Evolutionary conservation across 1,140 invertebrate species (phyloP), one percentile per base, ranked within the genome.

Genomic region (Scaptomyza montana): DNA sequence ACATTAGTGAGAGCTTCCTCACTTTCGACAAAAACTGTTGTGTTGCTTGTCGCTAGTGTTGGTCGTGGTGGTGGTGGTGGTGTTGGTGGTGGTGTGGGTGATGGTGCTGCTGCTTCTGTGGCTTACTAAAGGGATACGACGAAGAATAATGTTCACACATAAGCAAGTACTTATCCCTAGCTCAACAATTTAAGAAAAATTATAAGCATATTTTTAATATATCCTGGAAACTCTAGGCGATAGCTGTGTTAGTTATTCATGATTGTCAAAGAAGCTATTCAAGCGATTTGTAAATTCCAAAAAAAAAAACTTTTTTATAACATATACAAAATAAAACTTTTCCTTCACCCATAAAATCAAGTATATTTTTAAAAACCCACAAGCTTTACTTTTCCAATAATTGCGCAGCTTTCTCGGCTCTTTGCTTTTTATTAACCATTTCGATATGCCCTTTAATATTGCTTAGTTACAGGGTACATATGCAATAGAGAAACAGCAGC

Each of bases 101-200:
- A 13, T 56, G 60, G 49, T 54, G 68, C 61, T 65, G 77, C 57
- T 71, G 66, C 55, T 67, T 69, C 79, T 72, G 82, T 78, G 81
- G 81, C 72, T 78, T 81, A 72, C 74, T 62, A 47, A 78, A 78
- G 70, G 70, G 80, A 86, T 61, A 78, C 64, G 73, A 85, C 82
- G 78, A 81, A 87, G 82, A 86, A 86, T 87, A 86, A 86, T 86
- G 82, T 77, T 75, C 60, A 76, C 81, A 81, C 78, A 81, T 86
- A 86, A 87, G 82, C 80, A 86, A 87, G 82, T 81, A 67, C 78
- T 81, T 87, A 86, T 67, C 53, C 54, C 53, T 64, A 65, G 67
- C 60, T 66, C 69, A 66, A 69, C 60, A 55, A 54, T 65, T 25
- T 62, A 53, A 56, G 33, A 56, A 54, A 16, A 63, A 41, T 45